A percentile compares a stretch with the other conserved stretches of the same genome.
phyloP scores from a whole-genome alignment of 2,888 invertebrate species.

The Unio pictorum region DNA sequence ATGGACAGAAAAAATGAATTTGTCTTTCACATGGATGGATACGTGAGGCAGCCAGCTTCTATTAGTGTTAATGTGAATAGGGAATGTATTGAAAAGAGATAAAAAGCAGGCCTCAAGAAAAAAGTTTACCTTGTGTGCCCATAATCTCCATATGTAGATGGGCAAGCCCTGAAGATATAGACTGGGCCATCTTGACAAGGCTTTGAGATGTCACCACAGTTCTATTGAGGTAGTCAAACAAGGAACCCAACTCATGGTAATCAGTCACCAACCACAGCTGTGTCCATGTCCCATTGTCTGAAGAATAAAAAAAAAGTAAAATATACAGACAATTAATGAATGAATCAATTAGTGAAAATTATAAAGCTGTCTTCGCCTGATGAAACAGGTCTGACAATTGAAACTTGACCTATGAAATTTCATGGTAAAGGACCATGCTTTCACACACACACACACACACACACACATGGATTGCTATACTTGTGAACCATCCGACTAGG shows the following conservation, averaged over 20 bases:
- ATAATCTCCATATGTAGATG: constrained; percentile 99
- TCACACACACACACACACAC: too few relatives aligned
- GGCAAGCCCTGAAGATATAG: constrained; percentile 88
- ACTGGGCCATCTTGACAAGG: constrained; percentile 90
- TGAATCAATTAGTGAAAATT: neutral
- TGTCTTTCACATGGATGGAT: too few relatives aligned
- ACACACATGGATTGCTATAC: too few relatives aligned
- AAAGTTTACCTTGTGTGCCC: constrained; percentile 85
- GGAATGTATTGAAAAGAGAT: too few relatives aligned
- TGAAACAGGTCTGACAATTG: neutral
- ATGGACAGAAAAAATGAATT: too few relatives aligned
- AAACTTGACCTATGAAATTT: too few relatives aligned
- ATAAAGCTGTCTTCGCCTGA: neutral
- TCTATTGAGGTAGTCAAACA: constrained; percentile 93
- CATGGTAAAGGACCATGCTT: too few relatives aligned
- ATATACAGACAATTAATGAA: neutral
- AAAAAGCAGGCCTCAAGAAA: too few relatives aligned
- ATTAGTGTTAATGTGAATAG: too few relatives aligned
- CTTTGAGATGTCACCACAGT: constrained; percentile 87
- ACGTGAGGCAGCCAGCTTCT: too few relatives aligned
- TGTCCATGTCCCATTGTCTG: constrained; percentile 98
- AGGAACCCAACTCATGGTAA: constrained; percentile 96
- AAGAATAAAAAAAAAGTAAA: constrained; percentile 18
- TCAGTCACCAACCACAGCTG: constrained; percentile 99
- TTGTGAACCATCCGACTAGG: too few relatives aligned